Conservation (phyloP, 2,113 vertebrate genomes). For the Centropristis striata region DNA sequence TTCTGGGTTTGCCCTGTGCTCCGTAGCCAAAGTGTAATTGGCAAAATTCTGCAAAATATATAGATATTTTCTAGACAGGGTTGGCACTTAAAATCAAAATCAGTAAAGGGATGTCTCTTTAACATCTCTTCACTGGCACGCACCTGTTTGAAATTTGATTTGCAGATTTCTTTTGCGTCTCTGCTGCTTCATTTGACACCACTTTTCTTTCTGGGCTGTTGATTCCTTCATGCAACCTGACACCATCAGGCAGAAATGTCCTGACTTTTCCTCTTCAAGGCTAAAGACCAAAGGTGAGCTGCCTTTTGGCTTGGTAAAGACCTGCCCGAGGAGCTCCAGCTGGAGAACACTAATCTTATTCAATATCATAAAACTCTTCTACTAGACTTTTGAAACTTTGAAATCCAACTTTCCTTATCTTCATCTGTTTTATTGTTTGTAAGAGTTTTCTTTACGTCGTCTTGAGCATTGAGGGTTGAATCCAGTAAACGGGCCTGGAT, state of each 20-base stretch:
- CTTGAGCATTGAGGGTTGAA: neutral
- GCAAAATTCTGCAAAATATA: neutral
- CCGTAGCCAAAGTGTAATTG: neutral
- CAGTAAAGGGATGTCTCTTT: neutral
- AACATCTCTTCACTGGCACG: neutral
- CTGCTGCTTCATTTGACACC: neutral
- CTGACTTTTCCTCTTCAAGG: conserved; percentile 28
- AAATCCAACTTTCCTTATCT: neutral
- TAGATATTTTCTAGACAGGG: neutral
- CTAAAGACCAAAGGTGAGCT: conserved; percentile 36
- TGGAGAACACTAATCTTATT: conserved; percentile 7
- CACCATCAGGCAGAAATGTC: conserved; percentile 1
- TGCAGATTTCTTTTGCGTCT: neutral
- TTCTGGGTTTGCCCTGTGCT: neutral
- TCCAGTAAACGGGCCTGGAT: neutral
- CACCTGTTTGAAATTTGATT: neutral
- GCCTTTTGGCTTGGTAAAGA: conserved; percentile 20
- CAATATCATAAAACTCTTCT: neutral
- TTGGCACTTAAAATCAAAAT: neutral
- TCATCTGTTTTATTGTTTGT: neutral
- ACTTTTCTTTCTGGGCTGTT: conserved; percentile 7
- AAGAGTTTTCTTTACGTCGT: neutral
- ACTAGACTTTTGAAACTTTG: neutral
- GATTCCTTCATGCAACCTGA: conserved; percentile 10
- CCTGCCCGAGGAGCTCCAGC: conserved; percentile 31